Evolutionary conservation across 2,113 vertebrate genomes (phyloP).

Genomic region (Platichthys stellatus): DNA sequence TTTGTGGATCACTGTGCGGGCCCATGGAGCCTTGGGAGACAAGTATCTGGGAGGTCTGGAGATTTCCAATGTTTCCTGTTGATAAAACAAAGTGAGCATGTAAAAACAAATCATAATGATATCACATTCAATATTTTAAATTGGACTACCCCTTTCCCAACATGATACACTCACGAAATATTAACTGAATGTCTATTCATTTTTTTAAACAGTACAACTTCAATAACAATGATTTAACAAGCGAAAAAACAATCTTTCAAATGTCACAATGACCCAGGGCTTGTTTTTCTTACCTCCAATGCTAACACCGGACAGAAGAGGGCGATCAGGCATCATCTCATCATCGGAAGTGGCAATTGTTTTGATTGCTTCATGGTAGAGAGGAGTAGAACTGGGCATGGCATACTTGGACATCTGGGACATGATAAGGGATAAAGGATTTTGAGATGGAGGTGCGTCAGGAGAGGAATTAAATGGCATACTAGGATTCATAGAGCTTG

Average conservation of each 20-base stretch:
- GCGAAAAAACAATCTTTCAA: not conserved
- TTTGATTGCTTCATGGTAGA: conserved; percentile 99
- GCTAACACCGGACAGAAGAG: conserved; percentile 88
- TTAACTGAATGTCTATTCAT: no score
- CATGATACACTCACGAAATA: not conserved
- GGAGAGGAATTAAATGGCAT: conserved; percentile 92
- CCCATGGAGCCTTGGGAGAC: conserved; percentile 86
- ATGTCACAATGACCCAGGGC: not conserved
- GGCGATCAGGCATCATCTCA: conserved; percentile 91
- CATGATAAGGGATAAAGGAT: conserved; percentile 97
- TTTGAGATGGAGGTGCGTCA: conserved; percentile 90
- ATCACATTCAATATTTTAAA: not conserved
- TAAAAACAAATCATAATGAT: not conserved
- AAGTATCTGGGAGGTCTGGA: conserved; percentile 86
- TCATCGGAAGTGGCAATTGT: conserved; percentile 98
- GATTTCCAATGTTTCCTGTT: conserved; percentile 85
- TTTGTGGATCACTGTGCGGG: conserved; percentile 86
- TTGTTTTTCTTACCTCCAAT: conserved; percentile 85
- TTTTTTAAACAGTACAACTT: not conserved
- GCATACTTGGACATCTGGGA: conserved; percentile 99
- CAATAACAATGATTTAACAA: not conserved
- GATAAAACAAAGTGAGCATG: conserved; percentile 26
- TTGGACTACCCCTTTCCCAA: not conserved
- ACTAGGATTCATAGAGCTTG: conserved; percentile 87
- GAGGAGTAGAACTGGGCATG: conserved; percentile 96